These are phyloP conservation scores for Callinectes sapidus DNA, from an alignment of 2,888 invertebrate species.

Conservation along the genomic window DNA sequence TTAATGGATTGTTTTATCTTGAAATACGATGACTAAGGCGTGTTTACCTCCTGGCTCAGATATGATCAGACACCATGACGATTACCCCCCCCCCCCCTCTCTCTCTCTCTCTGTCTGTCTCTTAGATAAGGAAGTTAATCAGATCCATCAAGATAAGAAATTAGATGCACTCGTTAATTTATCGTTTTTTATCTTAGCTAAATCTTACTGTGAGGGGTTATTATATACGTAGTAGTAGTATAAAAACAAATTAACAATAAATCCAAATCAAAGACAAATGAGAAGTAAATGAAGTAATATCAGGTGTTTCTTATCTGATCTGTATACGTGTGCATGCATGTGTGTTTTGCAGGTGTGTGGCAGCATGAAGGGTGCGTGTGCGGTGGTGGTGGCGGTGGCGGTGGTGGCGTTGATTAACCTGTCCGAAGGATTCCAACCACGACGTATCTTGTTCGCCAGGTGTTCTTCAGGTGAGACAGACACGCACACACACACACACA, in stretches of 20 bases:
- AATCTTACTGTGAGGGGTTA: no score
- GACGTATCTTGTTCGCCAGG: constrained; percentile 45
- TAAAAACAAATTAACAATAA: neutral
- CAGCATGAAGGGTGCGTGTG: neutral
- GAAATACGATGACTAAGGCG: no score
- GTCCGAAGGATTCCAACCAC: constrained; percentile 43
- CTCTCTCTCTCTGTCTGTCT: no score
- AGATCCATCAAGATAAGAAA: constrained; percentile 9
- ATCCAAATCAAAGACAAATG: neutral
- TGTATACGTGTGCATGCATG: no score
- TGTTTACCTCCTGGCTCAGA: no score
- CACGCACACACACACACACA: neutral
- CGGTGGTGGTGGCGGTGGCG: constrained; percentile 35
- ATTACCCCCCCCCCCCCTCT: neutral
- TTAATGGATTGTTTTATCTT: no score
- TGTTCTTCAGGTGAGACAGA: constrained; percentile 41
- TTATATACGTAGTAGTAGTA: neutral
- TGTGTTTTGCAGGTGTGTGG: neutral
- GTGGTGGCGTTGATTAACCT: neutral
- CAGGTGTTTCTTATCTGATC: neutral
- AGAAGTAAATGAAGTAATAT: neutral
- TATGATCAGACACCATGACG: no score
- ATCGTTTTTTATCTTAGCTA: no score
- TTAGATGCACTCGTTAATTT: no score
- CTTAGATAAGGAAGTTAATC: neutral